Conservation (phyloP, 2,888 invertebrate genomes). For the Odontomyia ornata region DNA sequence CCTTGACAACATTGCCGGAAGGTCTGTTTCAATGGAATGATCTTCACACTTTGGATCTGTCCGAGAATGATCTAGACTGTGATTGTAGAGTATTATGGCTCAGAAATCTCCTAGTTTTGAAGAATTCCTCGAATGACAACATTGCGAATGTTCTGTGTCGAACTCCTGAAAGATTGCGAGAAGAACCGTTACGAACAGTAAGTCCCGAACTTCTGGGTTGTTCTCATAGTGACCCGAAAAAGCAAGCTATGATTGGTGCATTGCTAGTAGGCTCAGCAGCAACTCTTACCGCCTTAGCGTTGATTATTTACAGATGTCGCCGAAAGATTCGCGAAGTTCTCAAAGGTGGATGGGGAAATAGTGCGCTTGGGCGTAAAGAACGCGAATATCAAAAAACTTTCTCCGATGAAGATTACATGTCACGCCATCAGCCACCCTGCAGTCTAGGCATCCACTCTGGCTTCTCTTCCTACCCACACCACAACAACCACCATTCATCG, state of each 20-base stretch:
- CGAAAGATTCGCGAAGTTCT: slow-evolving; percentile 81
- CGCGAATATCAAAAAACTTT: slow-evolving; percentile 91
- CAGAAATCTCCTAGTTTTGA: slow-evolving; percentile 70
- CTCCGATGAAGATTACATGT: slow-evolving; percentile 82
- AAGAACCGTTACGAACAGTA: slow-evolving; percentile 73
- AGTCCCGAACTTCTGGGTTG: slow-evolving; percentile 83
- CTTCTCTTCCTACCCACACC: slow-evolving; percentile 63
- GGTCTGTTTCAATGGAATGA: slow-evolving; percentile 82
- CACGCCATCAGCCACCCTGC: slow-evolving; percentile 62
- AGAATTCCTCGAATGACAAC: slow-evolving; percentile 61
- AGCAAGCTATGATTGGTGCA: slow-evolving; percentile 82
- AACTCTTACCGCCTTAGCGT: slow-evolving; percentile 73
- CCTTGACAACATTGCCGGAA: slow-evolving; percentile 78
- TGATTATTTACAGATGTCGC: slow-evolving; percentile 81
- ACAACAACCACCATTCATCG: slow-evolving; percentile 64
- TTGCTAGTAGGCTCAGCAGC: slow-evolving; percentile 79
- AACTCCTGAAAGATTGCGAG: slow-evolving; percentile 76
- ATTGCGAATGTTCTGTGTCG: slow-evolving; percentile 71
- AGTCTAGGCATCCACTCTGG: slow-evolving; percentile 61
- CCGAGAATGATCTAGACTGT: slow-evolving; percentile 84
- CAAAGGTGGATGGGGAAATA: slow-evolving; percentile 70
- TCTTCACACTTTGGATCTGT: slow-evolving; percentile 77
- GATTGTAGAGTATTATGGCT: slow-evolving; percentile 85
- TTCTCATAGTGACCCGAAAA: slow-evolving; percentile 79
- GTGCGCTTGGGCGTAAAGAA: slow-evolving; percentile 73